Evolutionary conservation across 2,113 vertebrate genomes (phyloP).

Genomic region (Accipiter cooperii): DNA sequence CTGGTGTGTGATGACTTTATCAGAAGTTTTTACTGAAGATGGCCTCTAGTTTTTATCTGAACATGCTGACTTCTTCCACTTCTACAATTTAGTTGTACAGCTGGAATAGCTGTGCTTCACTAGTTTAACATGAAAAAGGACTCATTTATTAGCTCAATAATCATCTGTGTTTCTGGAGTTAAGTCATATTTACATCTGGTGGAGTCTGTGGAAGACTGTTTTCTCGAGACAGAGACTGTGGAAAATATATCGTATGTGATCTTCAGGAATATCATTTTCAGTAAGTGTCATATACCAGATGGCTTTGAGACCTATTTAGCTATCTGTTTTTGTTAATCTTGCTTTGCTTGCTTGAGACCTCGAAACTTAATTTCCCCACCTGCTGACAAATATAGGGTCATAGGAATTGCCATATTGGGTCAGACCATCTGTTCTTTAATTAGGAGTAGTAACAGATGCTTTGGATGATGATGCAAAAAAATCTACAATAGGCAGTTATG

Average conservation of each 20-base stretch:
- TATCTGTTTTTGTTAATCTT: slow-evolving; percentile 13
- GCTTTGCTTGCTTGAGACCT: neutral
- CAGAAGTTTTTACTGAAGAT: neutral
- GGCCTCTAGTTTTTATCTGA: neutral
- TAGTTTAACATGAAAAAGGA: neutral
- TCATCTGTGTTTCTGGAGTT: neutral
- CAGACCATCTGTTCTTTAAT: slow-evolving; percentile 44
- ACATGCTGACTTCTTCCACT: neutral
- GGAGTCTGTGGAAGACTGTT: neutral
- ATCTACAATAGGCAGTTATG: neutral
- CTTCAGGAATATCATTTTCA: neutral
- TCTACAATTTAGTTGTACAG: neutral
- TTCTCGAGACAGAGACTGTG: neutral
- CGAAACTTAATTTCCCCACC: slow-evolving; percentile 28
- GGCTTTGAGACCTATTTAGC: neutral
- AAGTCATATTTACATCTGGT: neutral
- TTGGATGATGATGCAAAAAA: neutral
- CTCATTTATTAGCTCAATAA: neutral
- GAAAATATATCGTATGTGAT: neutral
- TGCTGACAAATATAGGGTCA: slow-evolving; percentile 18
- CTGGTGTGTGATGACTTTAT: neutral
- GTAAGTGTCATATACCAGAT: neutral
- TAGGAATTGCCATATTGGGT: neutral
- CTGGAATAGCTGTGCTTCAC: neutral
- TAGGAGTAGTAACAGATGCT: slow-evolving; percentile 11